Conservation (phyloP, 2,113 vertebrate species). For the Saimiri boliviensis region DNA sequence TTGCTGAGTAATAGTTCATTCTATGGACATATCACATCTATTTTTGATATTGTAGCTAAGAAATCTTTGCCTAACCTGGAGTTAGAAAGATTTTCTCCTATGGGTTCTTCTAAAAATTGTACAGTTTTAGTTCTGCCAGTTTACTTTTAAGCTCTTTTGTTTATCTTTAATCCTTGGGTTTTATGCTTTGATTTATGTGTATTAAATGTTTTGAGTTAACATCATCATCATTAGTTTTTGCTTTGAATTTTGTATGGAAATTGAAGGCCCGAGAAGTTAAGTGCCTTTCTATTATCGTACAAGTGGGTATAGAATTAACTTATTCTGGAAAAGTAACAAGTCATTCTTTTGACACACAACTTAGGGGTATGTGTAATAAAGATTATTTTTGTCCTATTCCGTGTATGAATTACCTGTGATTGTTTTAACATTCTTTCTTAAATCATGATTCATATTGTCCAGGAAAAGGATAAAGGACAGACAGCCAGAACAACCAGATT, state of each 20-base stretch:
- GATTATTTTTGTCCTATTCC: neutral
- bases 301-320: neutral
- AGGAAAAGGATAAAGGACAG: slow-evolving; percentile 84
- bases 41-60: neutral
- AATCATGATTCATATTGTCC: slow-evolving; percentile 64
- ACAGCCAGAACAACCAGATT: slow-evolving; percentile 94
- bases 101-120: neutral
- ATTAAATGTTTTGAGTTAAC: neutral
- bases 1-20: neutral
- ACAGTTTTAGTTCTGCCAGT: neutral
- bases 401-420: neutral
- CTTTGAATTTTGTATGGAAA: slow-evolving; percentile 13
- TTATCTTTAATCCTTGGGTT: neutral
- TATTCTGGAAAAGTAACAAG: neutral
- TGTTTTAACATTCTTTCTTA: slow-evolving; percentile 43
- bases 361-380: neutral
- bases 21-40: neutral
- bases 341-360: neutral
- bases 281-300: neutral
- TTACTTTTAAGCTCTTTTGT: slow-evolving; percentile 7
- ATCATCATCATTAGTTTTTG: neutral
- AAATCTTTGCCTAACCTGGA: neutral
- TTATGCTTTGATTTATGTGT: neutral
- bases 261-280: neutral
- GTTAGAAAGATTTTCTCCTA: neutral